These are phyloP conservation scores for Hippocampus mohnikei DNA, from an alignment of 2,113 vertebrate genomes.

Conservation along the genomic window DNA sequence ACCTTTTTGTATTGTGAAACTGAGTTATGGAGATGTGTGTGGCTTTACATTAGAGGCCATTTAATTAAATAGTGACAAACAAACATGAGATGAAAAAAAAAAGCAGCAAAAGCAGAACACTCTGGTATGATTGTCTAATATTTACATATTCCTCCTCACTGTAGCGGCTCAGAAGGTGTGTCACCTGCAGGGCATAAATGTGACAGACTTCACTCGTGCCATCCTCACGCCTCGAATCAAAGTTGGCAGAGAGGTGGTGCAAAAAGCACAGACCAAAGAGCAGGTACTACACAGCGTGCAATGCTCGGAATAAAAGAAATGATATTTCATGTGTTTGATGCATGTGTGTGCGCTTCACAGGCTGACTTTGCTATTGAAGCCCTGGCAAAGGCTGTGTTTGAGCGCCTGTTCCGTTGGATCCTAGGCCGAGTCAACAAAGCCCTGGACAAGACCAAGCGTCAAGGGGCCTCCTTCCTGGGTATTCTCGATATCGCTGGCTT, in stretches of 20 bases:
- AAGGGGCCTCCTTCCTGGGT: conserved; percentile 93
- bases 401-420: conserved; percentile 92
- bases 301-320: background rate
- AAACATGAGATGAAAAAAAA: background rate
- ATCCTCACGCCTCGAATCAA: conserved; percentile 95
- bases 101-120: background rate
- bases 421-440: conserved; percentile 89
- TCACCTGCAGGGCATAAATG: conserved; percentile 92
- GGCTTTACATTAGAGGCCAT: background rate
- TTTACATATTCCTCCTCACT: background rate
- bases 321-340: background rate
- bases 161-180: conserved; percentile 95
- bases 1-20: background rate
- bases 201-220: conserved; percentile 91
- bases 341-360: conserved; percentile 54
- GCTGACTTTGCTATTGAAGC: conserved; percentile 92
- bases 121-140: background rate
- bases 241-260: conserved; percentile 91
- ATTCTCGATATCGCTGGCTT: conserved; percentile 97
- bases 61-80: background rate
- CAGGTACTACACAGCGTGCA: conserved; percentile 73
- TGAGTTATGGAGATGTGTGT: background rate
- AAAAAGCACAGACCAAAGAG: conserved; percentile 97
- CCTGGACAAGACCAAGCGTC: conserved; percentile 90
- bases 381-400: conserved; percentile 90